A percentile compares a stretch with the other conserved stretches of the same genome.
phyloP scores from a whole-genome alignment of 2,888 invertebrate genomes.

The Oxytorus armatus region DNA sequence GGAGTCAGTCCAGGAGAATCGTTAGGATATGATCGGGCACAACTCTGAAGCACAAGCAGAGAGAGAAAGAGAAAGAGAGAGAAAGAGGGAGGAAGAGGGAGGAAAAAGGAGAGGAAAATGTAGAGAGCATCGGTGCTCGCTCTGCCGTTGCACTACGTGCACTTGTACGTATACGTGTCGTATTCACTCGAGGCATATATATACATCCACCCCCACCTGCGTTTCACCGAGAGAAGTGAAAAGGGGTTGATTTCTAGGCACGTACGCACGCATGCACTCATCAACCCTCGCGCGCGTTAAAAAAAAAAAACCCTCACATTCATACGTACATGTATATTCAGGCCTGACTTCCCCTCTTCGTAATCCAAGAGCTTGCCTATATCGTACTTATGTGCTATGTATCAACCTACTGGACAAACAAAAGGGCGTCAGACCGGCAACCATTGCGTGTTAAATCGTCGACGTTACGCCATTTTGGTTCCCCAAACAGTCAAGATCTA shows the following conservation, averaged over 20 bases:
- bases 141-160: slow-evolving; percentile 70
- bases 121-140: slow-evolving; percentile 66
- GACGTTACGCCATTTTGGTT: slow-evolving; percentile 6
- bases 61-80: slow-evolving; percentile 27
- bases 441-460: background rate
- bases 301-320: slow-evolving; percentile 7
- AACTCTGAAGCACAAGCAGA: no score
- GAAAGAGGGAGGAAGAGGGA: slow-evolving; percentile 15
- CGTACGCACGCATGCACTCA: slow-evolving; percentile 73
- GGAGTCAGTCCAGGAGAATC: slow-evolving; percentile 54
- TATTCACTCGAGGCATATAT: slow-evolving; percentile 67
- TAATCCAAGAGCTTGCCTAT: slow-evolving; percentile 53
- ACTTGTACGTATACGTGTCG: slow-evolving; percentile 73
- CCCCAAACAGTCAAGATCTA: no score
- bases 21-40: slow-evolving; percentile 60
- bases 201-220: slow-evolving; percentile 70
- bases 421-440: background rate
- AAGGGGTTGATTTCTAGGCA: slow-evolving; percentile 80
- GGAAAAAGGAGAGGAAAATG: slow-evolving; percentile 8
- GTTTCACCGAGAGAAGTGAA: slow-evolving; percentile 60
- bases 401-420: background rate
- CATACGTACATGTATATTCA: slow-evolving; percentile 63
- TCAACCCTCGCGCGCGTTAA: slow-evolving; percentile 60
- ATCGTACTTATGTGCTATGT: slow-evolving; percentile 5
- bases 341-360: slow-evolving; percentile 64